These are phyloP conservation scores for Drosophila peninsularis DNA, from an alignment of 2,888 invertebrate species.

Conservation along the genomic window DNA sequence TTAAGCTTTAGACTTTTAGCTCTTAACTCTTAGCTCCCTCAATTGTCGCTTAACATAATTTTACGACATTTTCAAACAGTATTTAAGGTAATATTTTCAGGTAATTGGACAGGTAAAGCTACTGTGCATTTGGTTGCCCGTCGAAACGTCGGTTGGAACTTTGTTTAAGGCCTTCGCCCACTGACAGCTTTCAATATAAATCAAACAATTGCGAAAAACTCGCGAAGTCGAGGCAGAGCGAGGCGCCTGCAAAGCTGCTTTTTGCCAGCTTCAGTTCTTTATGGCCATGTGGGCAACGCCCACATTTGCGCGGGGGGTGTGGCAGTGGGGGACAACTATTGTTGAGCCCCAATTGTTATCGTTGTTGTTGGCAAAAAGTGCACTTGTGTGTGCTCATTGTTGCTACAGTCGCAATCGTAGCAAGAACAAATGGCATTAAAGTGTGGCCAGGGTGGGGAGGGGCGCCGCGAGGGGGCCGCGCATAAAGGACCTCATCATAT, in stretches of 20 bases:
- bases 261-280: constrained; percentile 37
- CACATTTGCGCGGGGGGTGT: neutral
- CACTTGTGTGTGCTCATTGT: constrained; percentile 31
- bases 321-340: constrained; percentile 23
- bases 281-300: constrained; percentile 20
- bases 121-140: constrained; percentile 14
- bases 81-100: constrained; percentile 9
- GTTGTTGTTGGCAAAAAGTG: constrained; percentile 30
- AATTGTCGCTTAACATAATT: neutral
- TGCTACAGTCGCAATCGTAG: constrained; percentile 8
- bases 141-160: constrained; percentile 8
- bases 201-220: constrained; percentile 19
- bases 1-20: too few relatives aligned
- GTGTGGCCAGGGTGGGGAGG: neutral
- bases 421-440: constrained; percentile 9
- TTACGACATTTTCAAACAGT: neutral
- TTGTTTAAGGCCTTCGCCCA: constrained; percentile 18
- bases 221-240: neutral
- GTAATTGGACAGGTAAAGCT: constrained; percentile 32
- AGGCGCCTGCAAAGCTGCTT: constrained; percentile 45
- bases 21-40: neutral
- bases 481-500: constrained; percentile 8
- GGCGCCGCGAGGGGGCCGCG: neutral
- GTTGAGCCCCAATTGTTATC: constrained; percentile 10
- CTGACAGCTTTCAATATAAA: constrained; percentile 38